Conservation (phyloP, 2,113 vertebrate genomes). For the Prolemur simus region DNA sequence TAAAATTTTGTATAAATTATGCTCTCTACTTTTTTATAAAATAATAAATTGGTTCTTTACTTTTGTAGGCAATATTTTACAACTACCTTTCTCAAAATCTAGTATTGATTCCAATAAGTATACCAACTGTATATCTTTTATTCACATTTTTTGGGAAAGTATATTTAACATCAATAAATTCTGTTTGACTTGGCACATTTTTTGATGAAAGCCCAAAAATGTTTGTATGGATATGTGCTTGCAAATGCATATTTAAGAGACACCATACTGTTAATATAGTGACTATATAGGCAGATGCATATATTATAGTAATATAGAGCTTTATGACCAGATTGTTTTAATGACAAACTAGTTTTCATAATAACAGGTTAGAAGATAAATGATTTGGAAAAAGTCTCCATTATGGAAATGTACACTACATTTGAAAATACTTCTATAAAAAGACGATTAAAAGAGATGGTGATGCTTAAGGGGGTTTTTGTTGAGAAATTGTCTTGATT, state of each 20-base stretch:
- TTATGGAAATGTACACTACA: conserved; percentile 6
- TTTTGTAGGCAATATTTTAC: conserved; percentile 44
- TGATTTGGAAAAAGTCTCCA: not conserved
- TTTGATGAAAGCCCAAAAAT: not conserved
- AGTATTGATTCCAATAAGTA: conserved; percentile 22
- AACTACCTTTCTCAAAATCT: conserved; percentile 5
- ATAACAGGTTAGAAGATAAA: not conserved
- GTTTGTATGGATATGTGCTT: conserved; percentile 6
- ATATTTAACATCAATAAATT: conserved; percentile 35
- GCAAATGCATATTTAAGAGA: not conserved
- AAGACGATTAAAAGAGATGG: not conserved
- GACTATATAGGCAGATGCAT: not conserved
- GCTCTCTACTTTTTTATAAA: conserved; percentile 26
- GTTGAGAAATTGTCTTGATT: not conserved
- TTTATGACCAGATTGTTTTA: not conserved
- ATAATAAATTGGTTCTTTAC: conserved; percentile 23
- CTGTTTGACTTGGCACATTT: conserved; percentile 35
- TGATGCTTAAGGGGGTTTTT: not conserved
- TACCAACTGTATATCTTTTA: conserved; percentile 34
- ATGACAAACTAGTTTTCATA: conserved; percentile 17
- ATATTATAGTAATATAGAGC: not conserved
- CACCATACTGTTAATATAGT: not conserved
- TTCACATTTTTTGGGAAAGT: not conserved
- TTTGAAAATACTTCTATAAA: conserved; percentile 41
- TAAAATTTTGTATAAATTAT: not conserved